Percentiles rank a stretch among this genome's conserved stretches.
phyloP scores from a whole-genome alignment of 2,113 vertebrate genomes.

The Cranoglanis bouderius region DNA sequence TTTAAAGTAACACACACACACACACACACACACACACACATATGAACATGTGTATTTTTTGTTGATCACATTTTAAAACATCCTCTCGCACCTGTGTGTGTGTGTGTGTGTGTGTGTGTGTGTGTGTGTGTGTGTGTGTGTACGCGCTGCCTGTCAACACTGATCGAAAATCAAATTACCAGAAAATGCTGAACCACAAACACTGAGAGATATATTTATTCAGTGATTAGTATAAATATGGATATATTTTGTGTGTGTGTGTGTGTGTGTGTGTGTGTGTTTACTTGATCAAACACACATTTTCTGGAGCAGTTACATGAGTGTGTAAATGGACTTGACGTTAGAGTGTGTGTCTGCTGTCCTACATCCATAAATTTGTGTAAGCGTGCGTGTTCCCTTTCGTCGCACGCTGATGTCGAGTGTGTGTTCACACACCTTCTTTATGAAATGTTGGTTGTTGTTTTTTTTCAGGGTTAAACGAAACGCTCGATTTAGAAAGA shows the following conservation, averaged over 20 bases:
- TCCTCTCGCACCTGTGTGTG: not conserved
- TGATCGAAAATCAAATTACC: slow-evolving; percentile 78
- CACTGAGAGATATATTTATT: slow-evolving; percentile 60
- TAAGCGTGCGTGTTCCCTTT: slow-evolving; percentile 61
- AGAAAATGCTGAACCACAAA: slow-evolving; percentile 31
- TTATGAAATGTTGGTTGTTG: not conserved
- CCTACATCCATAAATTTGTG: slow-evolving; percentile 74
- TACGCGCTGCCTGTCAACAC: slow-evolving; percentile 67
- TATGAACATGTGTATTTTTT: not conserved
- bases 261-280: not conserved
- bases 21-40: slow-evolving; percentile 1
- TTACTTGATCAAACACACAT: not conserved
- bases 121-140: slow-evolving; percentile 32
- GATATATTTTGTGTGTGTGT: not conserved
- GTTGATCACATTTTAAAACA: not conserved
- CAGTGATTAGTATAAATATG: slow-evolving; percentile 43
- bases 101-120: slow-evolving; percentile 31
- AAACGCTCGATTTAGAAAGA: not conserved
- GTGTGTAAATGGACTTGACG: slow-evolving; percentile 72
- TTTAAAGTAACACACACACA: slow-evolving; percentile 2
- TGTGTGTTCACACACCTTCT: slow-evolving; percentile 70
- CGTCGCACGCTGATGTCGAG: slow-evolving; percentile 56
- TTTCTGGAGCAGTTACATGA: slow-evolving; percentile 67
- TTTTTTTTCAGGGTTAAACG: not conserved
- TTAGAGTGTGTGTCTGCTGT: slow-evolving; percentile 67